phyloP scores from a whole-genome alignment of 2,113 vertebrate genomes.

The Hemichromis elongatus region DNA sequence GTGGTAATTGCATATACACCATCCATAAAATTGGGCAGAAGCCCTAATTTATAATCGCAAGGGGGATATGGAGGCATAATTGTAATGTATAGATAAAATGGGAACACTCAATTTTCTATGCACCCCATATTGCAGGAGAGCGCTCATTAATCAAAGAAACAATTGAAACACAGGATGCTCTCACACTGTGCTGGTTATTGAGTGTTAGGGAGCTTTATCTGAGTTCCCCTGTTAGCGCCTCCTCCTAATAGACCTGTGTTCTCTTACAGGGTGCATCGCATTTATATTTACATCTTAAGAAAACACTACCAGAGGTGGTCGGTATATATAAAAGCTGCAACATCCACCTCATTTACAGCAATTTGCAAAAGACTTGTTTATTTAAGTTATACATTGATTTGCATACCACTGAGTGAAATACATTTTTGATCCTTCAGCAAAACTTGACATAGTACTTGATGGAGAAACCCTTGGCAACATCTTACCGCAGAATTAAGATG shows the following conservation, averaged over 20 bases:
- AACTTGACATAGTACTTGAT: background rate
- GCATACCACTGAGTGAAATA: background rate
- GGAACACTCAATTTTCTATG: slow-evolving; percentile 48
- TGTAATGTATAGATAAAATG: slow-evolving; percentile 47
- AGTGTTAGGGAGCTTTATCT: background rate
- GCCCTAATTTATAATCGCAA: slow-evolving; percentile 21
- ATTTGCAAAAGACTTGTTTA: background rate
- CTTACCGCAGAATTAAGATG: too few species aligned
- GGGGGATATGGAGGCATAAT: slow-evolving; percentile 12
- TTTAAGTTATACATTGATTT: background rate
- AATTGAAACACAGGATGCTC: slow-evolving; percentile 51
- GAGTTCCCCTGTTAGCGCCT: background rate
- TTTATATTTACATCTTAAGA: background rate
- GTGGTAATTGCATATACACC: slow-evolving; percentile 48
- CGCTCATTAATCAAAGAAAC: slow-evolving; percentile 63
- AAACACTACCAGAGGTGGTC: background rate
- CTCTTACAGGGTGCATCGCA: background rate
- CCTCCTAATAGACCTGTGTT: slow-evolving; percentile 4
- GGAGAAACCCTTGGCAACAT: background rate
- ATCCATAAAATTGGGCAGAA: slow-evolving; percentile 54
- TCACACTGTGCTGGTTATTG: slow-evolving; percentile 10
- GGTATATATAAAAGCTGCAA: background rate
- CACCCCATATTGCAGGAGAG: slow-evolving; percentile 8
- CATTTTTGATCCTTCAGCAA: background rate
- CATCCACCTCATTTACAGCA: background rate